Conservation (phyloP, 2,888 invertebrate genomes). For the Amphipyra berbera region DNA sequence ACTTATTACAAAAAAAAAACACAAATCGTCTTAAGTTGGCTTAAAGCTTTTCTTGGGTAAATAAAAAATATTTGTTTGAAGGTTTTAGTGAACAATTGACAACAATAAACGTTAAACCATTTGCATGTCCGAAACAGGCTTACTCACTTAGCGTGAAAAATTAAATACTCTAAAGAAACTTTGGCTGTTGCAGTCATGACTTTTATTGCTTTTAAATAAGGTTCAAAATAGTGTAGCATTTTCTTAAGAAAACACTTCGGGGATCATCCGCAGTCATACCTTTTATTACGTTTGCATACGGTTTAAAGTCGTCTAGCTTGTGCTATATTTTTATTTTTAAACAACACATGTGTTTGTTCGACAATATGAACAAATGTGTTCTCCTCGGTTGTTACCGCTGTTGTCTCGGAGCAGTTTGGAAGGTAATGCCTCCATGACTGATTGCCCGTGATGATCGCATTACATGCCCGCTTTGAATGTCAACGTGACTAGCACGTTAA, state of each 20-base stretch:
- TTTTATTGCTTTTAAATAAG: conserved; percentile 17
- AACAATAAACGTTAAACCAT: conserved; percentile 50
- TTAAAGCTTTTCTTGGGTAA: conserved; percentile 8
- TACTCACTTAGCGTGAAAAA: conserved; percentile 43
- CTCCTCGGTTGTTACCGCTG: conserved; percentile 41
- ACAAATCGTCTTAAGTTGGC: conserved; percentile 6
- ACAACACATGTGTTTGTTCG: conserved; percentile 9
- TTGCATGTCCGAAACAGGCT: conserved; percentile 42
- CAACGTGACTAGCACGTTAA: conserved; percentile 44
- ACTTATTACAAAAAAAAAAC: conserved; percentile 1
- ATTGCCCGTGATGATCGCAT: conserved; percentile 46
- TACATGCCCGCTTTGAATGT: conserved; percentile 48
- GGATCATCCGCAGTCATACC: background rate
- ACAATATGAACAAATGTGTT: conserved; percentile 42
- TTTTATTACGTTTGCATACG: conserved; percentile 5
- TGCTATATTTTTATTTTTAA: conserved; percentile 14
- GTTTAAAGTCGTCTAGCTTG: conserved; percentile 16
- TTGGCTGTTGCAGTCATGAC: background rate
- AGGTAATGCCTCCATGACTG: conserved; percentile 41
- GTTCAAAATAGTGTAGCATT: conserved; percentile 15
- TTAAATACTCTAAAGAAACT: conserved; percentile 23
- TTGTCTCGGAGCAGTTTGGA: conserved; percentile 45
- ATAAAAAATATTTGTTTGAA: conserved; percentile 60
- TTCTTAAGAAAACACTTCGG: conserved; percentile 1
- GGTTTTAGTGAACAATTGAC: conserved; percentile 54